Conservation (phyloP, 2,888 invertebrate species). For the Phrixothrix hirtus region DNA sequence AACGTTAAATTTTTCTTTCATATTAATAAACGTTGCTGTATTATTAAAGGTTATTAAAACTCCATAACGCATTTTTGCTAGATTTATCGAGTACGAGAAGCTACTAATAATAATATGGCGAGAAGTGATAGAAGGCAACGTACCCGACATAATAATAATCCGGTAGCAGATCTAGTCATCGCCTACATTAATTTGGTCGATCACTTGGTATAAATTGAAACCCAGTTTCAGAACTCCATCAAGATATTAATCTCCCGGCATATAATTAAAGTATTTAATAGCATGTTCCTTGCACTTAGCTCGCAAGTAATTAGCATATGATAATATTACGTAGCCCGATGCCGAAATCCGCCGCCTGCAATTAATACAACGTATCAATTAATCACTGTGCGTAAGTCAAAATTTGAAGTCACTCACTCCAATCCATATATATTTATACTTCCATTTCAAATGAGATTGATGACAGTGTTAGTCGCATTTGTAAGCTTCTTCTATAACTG, state of each 20-base stretch:
- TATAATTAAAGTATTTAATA: conserved; percentile 47
- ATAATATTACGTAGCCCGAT: conserved; percentile 40
- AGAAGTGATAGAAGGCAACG: conserved; percentile 23
- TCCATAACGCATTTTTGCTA: neutral
- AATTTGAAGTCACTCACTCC: conserved; percentile 3
- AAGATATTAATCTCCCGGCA: conserved; percentile 45
- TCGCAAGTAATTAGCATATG: conserved; percentile 44
- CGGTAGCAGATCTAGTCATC: conserved; percentile 42
- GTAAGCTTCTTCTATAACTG: no score
- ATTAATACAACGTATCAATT: conserved; percentile 32
- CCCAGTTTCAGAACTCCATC: conserved; percentile 42
- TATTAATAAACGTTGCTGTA: neutral
- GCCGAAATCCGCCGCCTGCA: conserved; percentile 35
- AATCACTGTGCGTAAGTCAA: conserved; percentile 21
- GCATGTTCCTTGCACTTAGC: conserved; percentile 44
- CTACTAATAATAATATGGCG: conserved; percentile 17
- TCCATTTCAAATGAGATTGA: no score
- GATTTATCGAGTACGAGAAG: conserved; percentile 15
- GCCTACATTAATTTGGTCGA: conserved; percentile 40
- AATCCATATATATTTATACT: no score
- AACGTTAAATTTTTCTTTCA: neutral
- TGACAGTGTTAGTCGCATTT: no score
- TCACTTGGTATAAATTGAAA: conserved; percentile 41
- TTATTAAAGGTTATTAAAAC: conserved; percentile 6
- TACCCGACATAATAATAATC: conserved; percentile 31